Conservation (phyloP, 2,113 vertebrate genomes). For the Vireo altiloquus region DNA sequence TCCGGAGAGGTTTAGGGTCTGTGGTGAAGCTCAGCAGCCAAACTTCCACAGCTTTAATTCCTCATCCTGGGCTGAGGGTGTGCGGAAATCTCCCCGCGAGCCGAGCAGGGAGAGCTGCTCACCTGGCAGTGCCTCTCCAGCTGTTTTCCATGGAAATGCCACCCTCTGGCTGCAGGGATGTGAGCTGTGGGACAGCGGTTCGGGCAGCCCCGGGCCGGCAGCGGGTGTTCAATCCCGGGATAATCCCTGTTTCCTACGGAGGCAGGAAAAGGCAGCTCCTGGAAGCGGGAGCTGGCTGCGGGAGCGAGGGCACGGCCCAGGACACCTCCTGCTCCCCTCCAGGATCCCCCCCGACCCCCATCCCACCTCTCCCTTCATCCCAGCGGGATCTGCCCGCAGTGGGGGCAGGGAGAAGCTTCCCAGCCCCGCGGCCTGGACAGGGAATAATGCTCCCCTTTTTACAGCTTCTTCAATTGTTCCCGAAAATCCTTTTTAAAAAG, state of each 20-base stretch:
- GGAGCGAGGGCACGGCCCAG: background rate
- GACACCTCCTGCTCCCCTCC: background rate
- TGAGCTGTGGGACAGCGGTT: fast-evolving
- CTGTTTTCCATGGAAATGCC: background rate
- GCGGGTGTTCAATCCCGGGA: fast-evolving
- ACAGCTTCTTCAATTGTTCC: slow-evolving; percentile 63
- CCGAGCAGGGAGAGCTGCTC: background rate
- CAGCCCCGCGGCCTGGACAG: slow-evolving; percentile 3
- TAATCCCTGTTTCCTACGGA: fast-evolving
- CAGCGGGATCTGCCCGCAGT: fast-evolving
- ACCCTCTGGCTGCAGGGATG: fast-evolving
- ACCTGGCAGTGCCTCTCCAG: fast-evolving
- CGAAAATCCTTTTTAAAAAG: slow-evolving; percentile 55
- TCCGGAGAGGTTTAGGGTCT: fast-evolving
- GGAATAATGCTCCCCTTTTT: slow-evolving; percentile 53
- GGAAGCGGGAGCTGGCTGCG: background rate
- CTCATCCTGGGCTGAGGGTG: background rate
- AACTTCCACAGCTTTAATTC: background rate
- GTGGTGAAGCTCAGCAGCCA: background rate
- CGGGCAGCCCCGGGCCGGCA: background rate
- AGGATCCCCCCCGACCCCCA: fast-evolving
- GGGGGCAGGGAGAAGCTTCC: background rate
- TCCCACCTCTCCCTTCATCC: background rate
- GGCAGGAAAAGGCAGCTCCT: background rate
- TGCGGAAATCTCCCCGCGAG: fast-evolving